These are phyloP conservation scores for Sicus ferrugineus DNA, from an alignment of 2,888 invertebrate genomes.

Conservation along the genomic window DNA sequence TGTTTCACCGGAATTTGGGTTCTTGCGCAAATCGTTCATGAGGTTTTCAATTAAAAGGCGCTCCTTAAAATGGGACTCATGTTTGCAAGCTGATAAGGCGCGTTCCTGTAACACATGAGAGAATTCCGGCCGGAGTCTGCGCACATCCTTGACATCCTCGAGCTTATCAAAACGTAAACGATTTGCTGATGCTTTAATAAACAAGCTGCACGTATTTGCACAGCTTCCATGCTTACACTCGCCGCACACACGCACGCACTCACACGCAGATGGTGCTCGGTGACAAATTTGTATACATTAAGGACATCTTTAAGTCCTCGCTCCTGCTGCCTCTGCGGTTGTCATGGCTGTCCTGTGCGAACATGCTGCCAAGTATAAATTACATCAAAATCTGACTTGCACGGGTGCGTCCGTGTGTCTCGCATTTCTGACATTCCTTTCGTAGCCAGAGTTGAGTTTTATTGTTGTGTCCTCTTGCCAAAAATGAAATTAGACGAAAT, in stretches of 20 bases:
- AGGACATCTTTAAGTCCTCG: neutral
- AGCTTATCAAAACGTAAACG: slow-evolving; percentile 21
- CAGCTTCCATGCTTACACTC: neutral
- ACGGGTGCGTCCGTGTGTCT: slow-evolving; percentile 8
- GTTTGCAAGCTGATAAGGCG: no score
- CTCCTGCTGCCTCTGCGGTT: neutral
- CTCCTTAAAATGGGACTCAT: no score
- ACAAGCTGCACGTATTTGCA: neutral
- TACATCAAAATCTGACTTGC: slow-evolving; percentile 21
- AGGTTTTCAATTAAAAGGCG: neutral
- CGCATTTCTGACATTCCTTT: neutral
- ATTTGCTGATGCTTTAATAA: slow-evolving; percentile 4
- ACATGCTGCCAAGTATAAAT: slow-evolving; percentile 17
- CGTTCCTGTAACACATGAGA: neutral
- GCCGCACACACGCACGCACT: slow-evolving; percentile 4
- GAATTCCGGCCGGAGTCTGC: neutral
- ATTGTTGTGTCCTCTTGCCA: slow-evolving; percentile 6
- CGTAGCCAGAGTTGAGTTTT: slow-evolving; percentile 39
- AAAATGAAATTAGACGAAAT: slow-evolving; percentile 37
- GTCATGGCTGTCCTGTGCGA: neutral
- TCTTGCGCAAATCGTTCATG: neutral
- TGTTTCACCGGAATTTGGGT: neutral
- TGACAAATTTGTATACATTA: neutral
- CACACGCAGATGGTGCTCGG: neutral
- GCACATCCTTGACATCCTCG: slow-evolving; percentile 7